Conservation (phyloP, 2,888 invertebrate species). For the Dioctria linearis region DNA sequence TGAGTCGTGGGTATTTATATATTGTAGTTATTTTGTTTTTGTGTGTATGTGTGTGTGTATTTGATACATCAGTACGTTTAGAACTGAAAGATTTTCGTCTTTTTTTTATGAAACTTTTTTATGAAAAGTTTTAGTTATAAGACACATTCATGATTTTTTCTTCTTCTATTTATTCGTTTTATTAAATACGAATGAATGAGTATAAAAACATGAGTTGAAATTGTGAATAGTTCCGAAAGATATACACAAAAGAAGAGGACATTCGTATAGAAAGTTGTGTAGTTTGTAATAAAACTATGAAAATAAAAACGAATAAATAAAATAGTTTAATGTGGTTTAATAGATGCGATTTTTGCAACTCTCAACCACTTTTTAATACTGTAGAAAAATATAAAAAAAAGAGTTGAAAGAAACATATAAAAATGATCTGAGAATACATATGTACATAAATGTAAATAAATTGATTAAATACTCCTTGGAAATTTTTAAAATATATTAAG, state of each 20-base stretch:
- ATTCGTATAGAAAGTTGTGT: constrained; percentile 20
- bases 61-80: constrained; percentile 36
- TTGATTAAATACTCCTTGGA: too few relatives aligned
- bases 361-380: too few relatives aligned
- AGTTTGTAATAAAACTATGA: background rate
- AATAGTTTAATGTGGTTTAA: too few relatives aligned
- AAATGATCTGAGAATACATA: too few relatives aligned
- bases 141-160: constrained; percentile 46
- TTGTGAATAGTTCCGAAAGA: background rate
- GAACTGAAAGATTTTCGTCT: constrained; percentile 23
- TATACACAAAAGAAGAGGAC: background rate
- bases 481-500: too few relatives aligned
- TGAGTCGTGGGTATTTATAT: constrained; percentile 10
- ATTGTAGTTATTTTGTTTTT: background rate
- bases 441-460: too few relatives aligned
- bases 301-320: too few relatives aligned
- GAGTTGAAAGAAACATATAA: too few relatives aligned
- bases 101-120: constrained; percentile 29
- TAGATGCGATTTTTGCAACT: too few relatives aligned
- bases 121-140: constrained; percentile 29
- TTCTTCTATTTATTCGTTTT: constrained; percentile 16
- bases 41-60: background rate
- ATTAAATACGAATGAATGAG: constrained; percentile 2
- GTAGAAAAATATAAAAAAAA: too few relatives aligned
- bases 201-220: background rate